These are phyloP conservation scores for Podargus strigoides DNA, from an alignment of 2,797 vertebrate species.

Conservation along the genomic window DNA sequence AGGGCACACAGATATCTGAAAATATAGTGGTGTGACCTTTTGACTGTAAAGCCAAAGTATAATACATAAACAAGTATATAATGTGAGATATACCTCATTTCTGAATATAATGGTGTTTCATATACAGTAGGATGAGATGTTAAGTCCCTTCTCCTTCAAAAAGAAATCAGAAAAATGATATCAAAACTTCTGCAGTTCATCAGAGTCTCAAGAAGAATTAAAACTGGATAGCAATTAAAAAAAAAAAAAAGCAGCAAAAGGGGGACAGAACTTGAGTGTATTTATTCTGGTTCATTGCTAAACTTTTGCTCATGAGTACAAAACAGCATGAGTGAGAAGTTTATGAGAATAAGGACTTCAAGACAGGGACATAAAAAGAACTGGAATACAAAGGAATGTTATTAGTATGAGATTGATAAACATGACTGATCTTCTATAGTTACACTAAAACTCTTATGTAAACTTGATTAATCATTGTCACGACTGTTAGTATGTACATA, in stretches of 20 bases:
- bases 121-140: background rate
- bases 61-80: background rate
- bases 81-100: background rate
- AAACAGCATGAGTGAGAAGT: background rate
- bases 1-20: background rate
- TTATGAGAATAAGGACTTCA: background rate
- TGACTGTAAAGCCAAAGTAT: background rate
- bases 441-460: background rate
- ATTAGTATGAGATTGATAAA: background rate
- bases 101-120: background rate
- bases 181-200: background rate
- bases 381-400: background rate
- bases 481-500: background rate
- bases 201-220: background rate
- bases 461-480: constrained; percentile 27
- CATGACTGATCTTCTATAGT: background rate
- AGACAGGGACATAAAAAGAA: background rate
- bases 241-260: background rate
- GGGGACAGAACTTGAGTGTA: background rate
- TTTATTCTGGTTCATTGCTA: background rate
- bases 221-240: background rate
- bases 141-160: background rate
- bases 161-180: background rate
- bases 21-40: background rate
- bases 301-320: background rate